Conservation (phyloP, 1,140 invertebrate genomes). For the Nebria ingens region DNA sequence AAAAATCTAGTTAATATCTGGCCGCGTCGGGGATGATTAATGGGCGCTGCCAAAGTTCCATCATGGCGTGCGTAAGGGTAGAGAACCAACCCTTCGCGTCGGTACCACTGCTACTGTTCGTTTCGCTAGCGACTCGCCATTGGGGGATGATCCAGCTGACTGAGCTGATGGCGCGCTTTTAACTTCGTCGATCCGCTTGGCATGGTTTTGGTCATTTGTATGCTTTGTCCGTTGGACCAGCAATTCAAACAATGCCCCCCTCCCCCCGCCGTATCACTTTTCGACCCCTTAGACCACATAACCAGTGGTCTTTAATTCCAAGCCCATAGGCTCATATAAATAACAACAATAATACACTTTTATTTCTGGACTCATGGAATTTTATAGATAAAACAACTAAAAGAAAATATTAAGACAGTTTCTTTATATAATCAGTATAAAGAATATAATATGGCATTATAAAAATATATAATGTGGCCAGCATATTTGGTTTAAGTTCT, state of each 20-base stretch:
- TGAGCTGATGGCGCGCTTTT: neutral
- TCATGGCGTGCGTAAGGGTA: neutral
- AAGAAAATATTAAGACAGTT: no score
- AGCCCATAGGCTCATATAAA: no score
- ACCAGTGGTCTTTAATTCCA: neutral
- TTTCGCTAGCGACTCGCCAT: no score
- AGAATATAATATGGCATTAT: no score
- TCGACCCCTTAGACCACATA: no score
- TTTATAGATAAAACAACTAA: no score
- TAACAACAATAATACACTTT: no score
- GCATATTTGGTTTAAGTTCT: no score
- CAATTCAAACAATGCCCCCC: neutral
- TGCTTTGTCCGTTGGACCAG: neutral
- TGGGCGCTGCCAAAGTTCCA: neutral
- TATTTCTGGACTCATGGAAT: no score
- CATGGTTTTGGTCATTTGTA: neutral
- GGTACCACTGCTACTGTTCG: neutral
- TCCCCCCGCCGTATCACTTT: no score
- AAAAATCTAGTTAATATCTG: slow-evolving; percentile 9
- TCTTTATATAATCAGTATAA: no score
- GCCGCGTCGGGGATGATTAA: slow-evolving; percentile 1
- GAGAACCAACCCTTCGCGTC: neutral
- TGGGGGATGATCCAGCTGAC: neutral
- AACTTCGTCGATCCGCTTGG: neutral
- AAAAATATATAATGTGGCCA: no score